Evolutionary conservation across 2,888 invertebrate species (phyloP).

Genomic region (Micoletzkya japonica): DNA sequence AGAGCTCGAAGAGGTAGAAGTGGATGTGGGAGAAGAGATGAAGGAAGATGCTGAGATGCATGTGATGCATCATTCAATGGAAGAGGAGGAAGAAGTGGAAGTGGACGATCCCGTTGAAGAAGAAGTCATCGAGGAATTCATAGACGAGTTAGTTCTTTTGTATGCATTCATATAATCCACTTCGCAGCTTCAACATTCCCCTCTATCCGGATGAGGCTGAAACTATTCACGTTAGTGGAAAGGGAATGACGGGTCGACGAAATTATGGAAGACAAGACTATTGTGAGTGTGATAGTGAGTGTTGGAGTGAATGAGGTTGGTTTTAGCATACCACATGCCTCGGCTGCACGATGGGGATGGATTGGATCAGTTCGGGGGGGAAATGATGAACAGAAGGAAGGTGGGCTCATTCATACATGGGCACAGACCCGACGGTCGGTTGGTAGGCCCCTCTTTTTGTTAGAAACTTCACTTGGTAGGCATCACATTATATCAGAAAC

Average conservation of each 20-base stretch:
- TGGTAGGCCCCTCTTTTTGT: no score
- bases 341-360: constrained; percentile 14
- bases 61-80: background rate
- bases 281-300: background rate
- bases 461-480: no score
- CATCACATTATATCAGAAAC: no score
- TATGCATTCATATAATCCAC: background rate
- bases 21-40: constrained; percentile 9
- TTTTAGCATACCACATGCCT: background rate
- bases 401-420: background rate
- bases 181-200: constrained; percentile 16
- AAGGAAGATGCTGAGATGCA: constrained; percentile 13
- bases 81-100: constrained; percentile 24
- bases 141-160: constrained; percentile 8
- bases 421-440: no score
- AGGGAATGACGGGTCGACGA: background rate
- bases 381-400: background rate
- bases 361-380: constrained; percentile 20
- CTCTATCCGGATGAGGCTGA: constrained; percentile 8
- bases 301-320: background rate
- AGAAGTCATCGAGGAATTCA: constrained; percentile 24
- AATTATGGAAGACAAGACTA: background rate
- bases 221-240: constrained; percentile 21
- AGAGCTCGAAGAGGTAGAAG: background rate
- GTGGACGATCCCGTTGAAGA: constrained; percentile 16